A percentile compares a stretch with the other conserved stretches of the same genome.
Evolutionary conservation across 2,888 invertebrate genomes (phyloP).

Genomic region (Hydraecia micacea): DNA sequence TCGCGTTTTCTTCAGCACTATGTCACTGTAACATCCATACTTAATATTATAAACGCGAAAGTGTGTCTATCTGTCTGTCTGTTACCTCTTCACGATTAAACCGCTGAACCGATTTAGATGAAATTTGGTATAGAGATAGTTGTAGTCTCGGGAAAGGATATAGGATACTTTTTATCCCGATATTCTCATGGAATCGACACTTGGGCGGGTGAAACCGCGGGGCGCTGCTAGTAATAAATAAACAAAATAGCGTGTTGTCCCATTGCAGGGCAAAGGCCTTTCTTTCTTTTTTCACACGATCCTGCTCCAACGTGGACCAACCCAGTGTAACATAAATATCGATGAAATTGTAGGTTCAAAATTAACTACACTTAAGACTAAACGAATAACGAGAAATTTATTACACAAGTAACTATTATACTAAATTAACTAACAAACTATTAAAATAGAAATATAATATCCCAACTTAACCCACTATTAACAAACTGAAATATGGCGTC

Average conservation of each 20-base stretch:
- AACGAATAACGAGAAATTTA: background rate
- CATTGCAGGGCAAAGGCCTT: background rate
- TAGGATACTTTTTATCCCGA: too few species aligned
- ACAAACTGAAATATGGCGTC: background rate
- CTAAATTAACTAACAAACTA: background rate
- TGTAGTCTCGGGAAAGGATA: too few species aligned
- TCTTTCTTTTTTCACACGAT: background rate
- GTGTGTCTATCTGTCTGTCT: too few species aligned
- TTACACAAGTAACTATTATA: background rate
- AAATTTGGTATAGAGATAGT: too few species aligned
- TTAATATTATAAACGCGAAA: too few species aligned
- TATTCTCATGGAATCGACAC: too few species aligned
- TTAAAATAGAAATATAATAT: slow-evolving; percentile 1
- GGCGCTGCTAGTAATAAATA: background rate
- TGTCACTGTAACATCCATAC: background rate
- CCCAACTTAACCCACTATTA: background rate
- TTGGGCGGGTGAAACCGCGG: too few species aligned
- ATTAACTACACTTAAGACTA: background rate
- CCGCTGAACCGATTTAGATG: too few species aligned
- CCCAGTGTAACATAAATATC: background rate
- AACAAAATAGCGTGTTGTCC: background rate
- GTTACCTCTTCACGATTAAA: too few species aligned
- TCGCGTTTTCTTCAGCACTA: background rate
- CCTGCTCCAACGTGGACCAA: background rate
- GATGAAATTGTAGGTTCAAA: background rate